Evolutionary conservation across 1,140 invertebrate species (phyloP).

Genomic region (Eriocheir sinensis): DNA sequence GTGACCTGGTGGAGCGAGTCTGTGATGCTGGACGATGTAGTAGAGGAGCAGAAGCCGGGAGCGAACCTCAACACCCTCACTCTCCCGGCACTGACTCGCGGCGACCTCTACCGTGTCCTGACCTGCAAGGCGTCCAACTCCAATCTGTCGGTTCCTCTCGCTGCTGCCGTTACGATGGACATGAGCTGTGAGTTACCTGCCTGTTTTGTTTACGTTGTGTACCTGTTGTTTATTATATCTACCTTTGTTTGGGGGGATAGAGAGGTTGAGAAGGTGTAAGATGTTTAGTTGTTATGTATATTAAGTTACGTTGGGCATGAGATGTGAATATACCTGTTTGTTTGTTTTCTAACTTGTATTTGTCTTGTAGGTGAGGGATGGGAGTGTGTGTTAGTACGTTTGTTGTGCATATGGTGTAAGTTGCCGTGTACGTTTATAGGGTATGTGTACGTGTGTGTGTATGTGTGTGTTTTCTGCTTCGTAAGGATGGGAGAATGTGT

Average conservation of each 20-base stretch:
- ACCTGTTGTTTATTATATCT: not conserved
- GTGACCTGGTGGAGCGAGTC: constrained; percentile 66
- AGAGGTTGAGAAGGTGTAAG: no score
- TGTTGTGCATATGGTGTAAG: no score
- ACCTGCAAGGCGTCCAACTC: constrained; percentile 86
- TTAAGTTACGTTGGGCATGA: no score
- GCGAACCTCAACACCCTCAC: constrained; percentile 68
- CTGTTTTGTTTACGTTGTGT: not conserved
- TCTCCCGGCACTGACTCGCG: constrained; percentile 60
- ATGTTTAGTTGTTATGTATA: no score
- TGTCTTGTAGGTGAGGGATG: no score
- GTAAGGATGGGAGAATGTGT: no score
- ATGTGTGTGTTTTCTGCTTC: no score
- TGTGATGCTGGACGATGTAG: constrained; percentile 52
- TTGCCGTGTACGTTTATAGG: no score
- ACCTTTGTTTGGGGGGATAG: not conserved
- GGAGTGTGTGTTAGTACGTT: no score
- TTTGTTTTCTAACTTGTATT: no score
- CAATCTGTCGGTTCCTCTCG: constrained; percentile 89
- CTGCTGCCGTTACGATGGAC: constrained; percentile 78
- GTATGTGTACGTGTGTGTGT: no score
- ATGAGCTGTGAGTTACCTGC: constrained; percentile 70
- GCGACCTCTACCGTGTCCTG: constrained; percentile 72
- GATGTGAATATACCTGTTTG: no score
- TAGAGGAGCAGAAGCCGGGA: constrained; percentile 28